Base-by-base conservation (phyloP, 2,888 invertebrate species). In the Papilio protenor region DNA sequence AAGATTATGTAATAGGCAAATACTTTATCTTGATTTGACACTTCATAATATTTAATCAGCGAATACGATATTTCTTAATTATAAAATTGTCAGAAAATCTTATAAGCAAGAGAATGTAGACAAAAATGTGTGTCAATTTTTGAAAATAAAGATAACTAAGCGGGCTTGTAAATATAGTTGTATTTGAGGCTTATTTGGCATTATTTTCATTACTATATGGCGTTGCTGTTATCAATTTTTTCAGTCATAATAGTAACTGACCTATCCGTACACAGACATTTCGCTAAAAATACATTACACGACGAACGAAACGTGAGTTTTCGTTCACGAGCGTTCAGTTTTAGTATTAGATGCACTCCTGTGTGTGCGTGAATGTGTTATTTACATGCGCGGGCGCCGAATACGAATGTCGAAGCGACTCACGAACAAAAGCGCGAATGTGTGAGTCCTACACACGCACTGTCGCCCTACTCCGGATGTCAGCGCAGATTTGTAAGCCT, bases 401-500 rank as follows among this genome's bases (percentile, higher is more conserved):
- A 81, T 84, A 83, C 81, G 81, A 61, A 27, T 21, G 27, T 10
- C 27, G 27, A 83, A 87, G 87, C 83, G 85, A 84, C 83, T 87
- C 85, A 89, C 87, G 88, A 87, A 89, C 89, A 90, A 89, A 84
- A 81, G 83, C 73, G 81, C 76, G 81, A 80, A 78, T 82, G 91
- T 90, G 89, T 91, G 89, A 85, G 82, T 81, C 85, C 80, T 89
- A 90, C 90, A 90, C 87, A 82, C 80, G 79, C 83, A 81, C 83
- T 81, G 79, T 82, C 89, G 91, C 92, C 92, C 92, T 91, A 90
- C 91, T 94, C 93, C 92, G 94, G 94, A 94, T 94, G 92, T 90
- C 88, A 91, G 87, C 91, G 88, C 91, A 92, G 92, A 92, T 92
- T 93, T 90, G 89, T 90, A 88, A 84, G 89, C 85, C 86, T 90